phyloP scores from a whole-genome alignment of 2,113 vertebrate genomes.

The Stigmatopora nigra region DNA sequence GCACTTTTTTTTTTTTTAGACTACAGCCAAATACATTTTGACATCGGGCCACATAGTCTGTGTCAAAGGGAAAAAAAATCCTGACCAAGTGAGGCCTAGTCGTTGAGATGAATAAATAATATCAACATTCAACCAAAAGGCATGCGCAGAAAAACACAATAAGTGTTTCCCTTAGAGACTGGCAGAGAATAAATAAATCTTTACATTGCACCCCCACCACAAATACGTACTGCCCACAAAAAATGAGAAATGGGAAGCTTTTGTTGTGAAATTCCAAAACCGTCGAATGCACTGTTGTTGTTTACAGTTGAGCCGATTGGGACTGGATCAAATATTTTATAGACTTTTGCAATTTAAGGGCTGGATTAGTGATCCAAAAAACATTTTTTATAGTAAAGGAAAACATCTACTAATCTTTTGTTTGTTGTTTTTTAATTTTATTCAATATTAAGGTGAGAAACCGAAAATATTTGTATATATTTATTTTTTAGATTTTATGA shows the following conservation, averaged over 20 bases:
- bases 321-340: too few relatives aligned
- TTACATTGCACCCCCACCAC: slow-evolving; percentile 55
- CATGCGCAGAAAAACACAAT: slow-evolving; percentile 69
- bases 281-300: too few relatives aligned
- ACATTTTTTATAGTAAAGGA: too few relatives aligned
- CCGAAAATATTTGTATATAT: too few relatives aligned
- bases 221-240: too few relatives aligned
- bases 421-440: neutral
- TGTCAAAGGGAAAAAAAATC: neutral
- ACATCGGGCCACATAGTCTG: neutral
- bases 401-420: too few relatives aligned
- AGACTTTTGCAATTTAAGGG: too few relatives aligned
- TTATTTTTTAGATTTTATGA: too few relatives aligned
- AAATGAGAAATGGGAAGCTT: neutral
- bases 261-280: neutral
- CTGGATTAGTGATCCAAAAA: too few relatives aligned
- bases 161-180: slow-evolving; percentile 53
- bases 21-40: neutral
- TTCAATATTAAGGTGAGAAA: too few relatives aligned
- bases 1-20: neutral
- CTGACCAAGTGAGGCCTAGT: neutral
- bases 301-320: too few relatives aligned
- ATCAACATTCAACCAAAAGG: slow-evolving; percentile 53
- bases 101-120: neutral
- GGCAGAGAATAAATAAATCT: slow-evolving; percentile 73